phyloP scores from a whole-genome alignment of 2,888 invertebrate genomes.

The Hanleya hanleyi region DNA sequence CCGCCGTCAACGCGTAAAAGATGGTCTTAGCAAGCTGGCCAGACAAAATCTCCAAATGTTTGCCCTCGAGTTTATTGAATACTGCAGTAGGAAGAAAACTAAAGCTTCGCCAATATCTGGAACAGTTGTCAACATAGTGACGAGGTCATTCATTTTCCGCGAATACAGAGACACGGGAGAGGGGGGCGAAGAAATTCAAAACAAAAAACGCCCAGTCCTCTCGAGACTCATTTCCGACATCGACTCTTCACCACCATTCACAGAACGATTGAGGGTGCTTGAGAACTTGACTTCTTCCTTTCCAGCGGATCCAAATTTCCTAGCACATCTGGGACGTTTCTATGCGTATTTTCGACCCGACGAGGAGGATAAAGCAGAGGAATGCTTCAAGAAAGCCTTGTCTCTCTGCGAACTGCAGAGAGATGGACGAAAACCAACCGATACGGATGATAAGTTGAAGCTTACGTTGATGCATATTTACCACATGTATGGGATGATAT shows the following conservation, averaged over 20 bases:
- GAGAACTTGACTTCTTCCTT: slow-evolving; percentile 37
- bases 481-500: slow-evolving; percentile 44
- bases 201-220: slow-evolving; percentile 30
- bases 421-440: slow-evolving; percentile 16
- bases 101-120: slow-evolving; percentile 19
- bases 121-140: slow-evolving; percentile 35
- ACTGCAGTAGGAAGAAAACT: slow-evolving; percentile 32
- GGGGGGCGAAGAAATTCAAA: slow-evolving; percentile 27
- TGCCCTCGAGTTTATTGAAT: slow-evolving; percentile 38
- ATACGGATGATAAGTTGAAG: slow-evolving; percentile 30
- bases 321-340: slow-evolving; percentile 46
- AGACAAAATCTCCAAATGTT: slow-evolving; percentile 33
- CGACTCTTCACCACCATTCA: slow-evolving; percentile 38
- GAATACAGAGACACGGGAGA: slow-evolving; percentile 40
- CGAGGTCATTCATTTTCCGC: slow-evolving; percentile 43
- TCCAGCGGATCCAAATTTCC: slow-evolving; percentile 43
- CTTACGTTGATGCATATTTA: slow-evolving; percentile 38
- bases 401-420: slow-evolving; percentile 25
- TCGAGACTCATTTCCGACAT: slow-evolving; percentile 43
- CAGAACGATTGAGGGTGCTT: slow-evolving; percentile 39
- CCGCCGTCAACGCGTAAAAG: neutral
- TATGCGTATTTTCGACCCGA: slow-evolving; percentile 42
- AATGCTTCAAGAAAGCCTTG: slow-evolving; percentile 38
- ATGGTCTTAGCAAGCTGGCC: slow-evolving; percentile 31
- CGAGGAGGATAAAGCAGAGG: slow-evolving; percentile 39